Evolutionary conservation across 2,113 vertebrate species (phyloP).

Genomic region (Genyomyrus donnyi): DNA sequence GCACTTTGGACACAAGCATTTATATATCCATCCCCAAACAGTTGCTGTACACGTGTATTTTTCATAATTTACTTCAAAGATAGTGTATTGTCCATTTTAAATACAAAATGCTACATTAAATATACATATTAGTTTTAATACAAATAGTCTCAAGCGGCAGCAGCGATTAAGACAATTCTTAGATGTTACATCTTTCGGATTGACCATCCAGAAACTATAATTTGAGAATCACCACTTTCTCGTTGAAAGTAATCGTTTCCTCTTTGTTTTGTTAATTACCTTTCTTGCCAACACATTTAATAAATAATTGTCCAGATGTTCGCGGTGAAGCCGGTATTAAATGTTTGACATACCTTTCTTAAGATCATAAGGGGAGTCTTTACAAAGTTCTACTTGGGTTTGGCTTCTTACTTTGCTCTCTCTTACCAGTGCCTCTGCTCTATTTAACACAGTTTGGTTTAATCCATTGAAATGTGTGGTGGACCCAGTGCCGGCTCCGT

Average conservation of each 20-base stretch:
- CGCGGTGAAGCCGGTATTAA: slow-evolving; percentile 79
- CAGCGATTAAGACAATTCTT: slow-evolving; percentile 82
- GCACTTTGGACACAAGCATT: slow-evolving; percentile 69
- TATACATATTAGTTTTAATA: slow-evolving; percentile 99
- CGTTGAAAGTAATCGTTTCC: slow-evolving; percentile 61
- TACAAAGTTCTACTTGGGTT: slow-evolving; percentile 92
- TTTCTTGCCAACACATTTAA: slow-evolving; percentile 62
- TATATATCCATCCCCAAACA: slow-evolving; percentile 77
- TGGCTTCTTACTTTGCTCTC: slow-evolving; percentile 88
- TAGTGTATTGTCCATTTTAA: slow-evolving; percentile 98
- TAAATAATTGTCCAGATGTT: slow-evolving; percentile 67
- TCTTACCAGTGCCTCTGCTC: slow-evolving; percentile 90
- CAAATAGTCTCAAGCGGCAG: slow-evolving; percentile 82
- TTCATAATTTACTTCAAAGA: slow-evolving; percentile 99
- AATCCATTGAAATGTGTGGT: slow-evolving; percentile 95
- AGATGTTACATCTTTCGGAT: slow-evolving; percentile 69
- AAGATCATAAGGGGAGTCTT: slow-evolving; percentile 96
- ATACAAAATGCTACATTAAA: slow-evolving; percentile 99
- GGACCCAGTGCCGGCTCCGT: slow-evolving; percentile 70
- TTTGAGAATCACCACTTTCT: slow-evolving; percentile 70
- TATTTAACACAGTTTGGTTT: slow-evolving; percentile 95
- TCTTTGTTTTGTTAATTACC: slow-evolving; percentile 46
- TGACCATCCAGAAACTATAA: slow-evolving; percentile 79
- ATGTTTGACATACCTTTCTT: slow-evolving; percentile 99
- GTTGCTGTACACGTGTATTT: slow-evolving; percentile 82